Conservation (phyloP, 2,797 vertebrate species). For the Alca torda region DNA sequence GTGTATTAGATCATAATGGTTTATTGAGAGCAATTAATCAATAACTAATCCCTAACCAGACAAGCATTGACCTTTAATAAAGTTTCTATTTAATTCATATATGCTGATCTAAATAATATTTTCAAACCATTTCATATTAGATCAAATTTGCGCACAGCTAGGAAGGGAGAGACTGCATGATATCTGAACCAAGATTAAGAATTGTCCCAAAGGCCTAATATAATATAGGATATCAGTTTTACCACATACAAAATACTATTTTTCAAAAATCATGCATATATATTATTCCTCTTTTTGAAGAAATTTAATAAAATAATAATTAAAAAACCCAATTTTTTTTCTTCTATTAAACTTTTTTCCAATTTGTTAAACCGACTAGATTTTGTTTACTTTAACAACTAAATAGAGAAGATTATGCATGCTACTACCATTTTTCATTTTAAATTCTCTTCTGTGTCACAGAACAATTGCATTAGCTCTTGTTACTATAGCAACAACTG, state of each 20-base stretch:
- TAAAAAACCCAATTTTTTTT: not conserved
- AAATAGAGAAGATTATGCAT: not conserved
- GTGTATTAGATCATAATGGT: not conserved
- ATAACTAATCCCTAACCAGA: not conserved
- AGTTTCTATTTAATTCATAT: not conserved
- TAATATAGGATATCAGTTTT: not conserved
- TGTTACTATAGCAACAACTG: constrained; percentile 6
- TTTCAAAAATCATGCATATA: not conserved
- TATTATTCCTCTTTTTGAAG: not conserved
- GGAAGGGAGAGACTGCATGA: not conserved
- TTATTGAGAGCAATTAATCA: not conserved
- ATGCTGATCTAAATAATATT: not conserved
- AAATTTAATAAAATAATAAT: not conserved
- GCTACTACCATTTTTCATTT: not conserved
- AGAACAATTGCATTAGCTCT: not conserved
- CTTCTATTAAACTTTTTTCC: not conserved
- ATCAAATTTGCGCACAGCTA: not conserved
- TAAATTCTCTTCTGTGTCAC: not conserved
- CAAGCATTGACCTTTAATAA: not conserved
- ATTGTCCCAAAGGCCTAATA: not conserved
- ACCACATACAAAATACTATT: not conserved
- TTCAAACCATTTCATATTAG: not conserved
- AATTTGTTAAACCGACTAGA: not conserved
- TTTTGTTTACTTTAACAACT: not conserved
- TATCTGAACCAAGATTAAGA: not conserved